phyloP scores from a whole-genome alignment of 2,888 invertebrate species.

The Lampropteryx suffumata region DNA sequence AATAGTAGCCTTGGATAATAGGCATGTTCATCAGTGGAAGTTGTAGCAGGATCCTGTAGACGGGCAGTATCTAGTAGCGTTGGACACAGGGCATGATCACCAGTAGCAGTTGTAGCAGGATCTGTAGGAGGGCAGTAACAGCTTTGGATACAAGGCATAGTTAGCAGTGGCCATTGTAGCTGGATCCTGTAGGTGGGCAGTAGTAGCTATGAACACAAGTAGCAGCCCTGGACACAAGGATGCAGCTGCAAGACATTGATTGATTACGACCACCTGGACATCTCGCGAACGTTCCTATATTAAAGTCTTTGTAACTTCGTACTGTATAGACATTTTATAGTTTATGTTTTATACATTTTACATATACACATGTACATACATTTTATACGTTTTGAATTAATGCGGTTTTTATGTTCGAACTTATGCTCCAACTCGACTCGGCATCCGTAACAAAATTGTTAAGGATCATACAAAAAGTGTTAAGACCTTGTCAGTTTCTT shows the following conservation, averaged over 20 bases:
- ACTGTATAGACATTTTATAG: conserved; percentile 17
- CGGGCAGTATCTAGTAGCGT: conserved; percentile 1
- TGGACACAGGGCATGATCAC: conserved; percentile 2
- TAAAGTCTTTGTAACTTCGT: conserved; percentile 22
- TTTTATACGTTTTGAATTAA: conserved; percentile 4
- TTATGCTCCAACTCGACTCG: too few relatives aligned
- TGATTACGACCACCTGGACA: conserved; percentile 15
- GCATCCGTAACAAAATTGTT: too few relatives aligned
- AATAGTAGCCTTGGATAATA: too few relatives aligned
- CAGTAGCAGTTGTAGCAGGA: conserved; percentile 8
- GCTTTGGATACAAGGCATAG: conserved; percentile 3
- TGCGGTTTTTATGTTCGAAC: conserved; percentile 4
- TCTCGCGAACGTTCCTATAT: conserved; percentile 18
- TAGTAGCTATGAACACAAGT: conserved; percentile 1
- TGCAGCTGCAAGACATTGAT: conserved; percentile 1
- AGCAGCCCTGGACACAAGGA: too few relatives aligned
- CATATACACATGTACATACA: too few relatives aligned
- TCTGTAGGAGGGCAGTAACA: conserved; percentile 3
- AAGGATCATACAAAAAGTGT: too few relatives aligned
- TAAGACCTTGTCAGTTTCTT: too few relatives aligned
- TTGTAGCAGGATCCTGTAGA: conserved; percentile 7
- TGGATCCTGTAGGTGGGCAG: conserved; percentile 2
- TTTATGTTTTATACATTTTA: not conserved
- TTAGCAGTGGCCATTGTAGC: conserved; percentile 2
- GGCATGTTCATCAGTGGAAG: not conserved